A percentile compares a stretch with the other conserved stretches of the same genome.
phyloP scores from a whole-genome alignment of 2,888 invertebrate species.

The Heliconius hortense region DNA sequence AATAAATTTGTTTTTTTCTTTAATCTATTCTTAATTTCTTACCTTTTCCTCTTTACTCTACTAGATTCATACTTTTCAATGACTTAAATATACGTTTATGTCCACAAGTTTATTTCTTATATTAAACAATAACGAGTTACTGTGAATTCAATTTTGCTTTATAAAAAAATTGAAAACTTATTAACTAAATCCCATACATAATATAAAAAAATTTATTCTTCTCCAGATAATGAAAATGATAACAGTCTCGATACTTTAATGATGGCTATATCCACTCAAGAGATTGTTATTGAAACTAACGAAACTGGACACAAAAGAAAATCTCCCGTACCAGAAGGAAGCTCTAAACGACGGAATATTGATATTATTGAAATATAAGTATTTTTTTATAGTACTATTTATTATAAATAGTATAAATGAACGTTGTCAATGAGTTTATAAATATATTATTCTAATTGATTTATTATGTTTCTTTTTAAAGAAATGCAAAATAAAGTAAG shows the following conservation, averaged over 20 bases:
- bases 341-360: conserved; percentile 55
- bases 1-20: conserved; percentile 16
- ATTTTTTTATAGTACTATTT: not conserved
- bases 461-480: no score
- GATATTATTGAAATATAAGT: conserved; percentile 45
- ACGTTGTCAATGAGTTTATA: not conserved
- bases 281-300: conserved; percentile 57
- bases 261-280: conserved; percentile 65
- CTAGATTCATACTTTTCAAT: not conserved
- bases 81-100: no score
- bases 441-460: not conserved
- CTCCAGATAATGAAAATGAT: conserved; percentile 58
- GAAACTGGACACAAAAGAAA: conserved; percentile 54
- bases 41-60: conserved; percentile 1
- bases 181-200: not conserved
- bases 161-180: not conserved
- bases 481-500: no score
- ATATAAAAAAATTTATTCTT: conserved; percentile 37
- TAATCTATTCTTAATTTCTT: conserved; percentile 7
- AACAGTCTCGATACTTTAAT: conserved; percentile 62
- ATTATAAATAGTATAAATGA: not conserved
- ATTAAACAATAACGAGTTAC: no score
- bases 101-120: no score
- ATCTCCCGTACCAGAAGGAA: conserved; percentile 53
- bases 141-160: no score